Evolutionary conservation across 2,888 invertebrate species (phyloP), one percentile per base, ranked within the genome.

Genomic region (Drosophila anceps): DNA sequence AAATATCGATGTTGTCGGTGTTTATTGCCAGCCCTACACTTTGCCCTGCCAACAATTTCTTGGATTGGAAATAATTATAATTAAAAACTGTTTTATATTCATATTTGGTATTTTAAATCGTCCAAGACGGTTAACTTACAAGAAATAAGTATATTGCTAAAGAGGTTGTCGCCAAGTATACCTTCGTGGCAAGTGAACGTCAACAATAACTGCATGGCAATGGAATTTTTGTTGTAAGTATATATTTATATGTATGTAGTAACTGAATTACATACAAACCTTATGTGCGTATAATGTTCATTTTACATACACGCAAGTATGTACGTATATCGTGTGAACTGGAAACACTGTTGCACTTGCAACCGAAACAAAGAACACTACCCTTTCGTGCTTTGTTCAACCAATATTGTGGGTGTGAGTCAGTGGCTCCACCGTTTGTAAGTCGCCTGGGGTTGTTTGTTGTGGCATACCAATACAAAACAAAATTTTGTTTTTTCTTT

Each of bases 161-260:
- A 64, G 31, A 37, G 37, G 44, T 51, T 64, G 39, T 51, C 46
- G 51, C 44, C 43, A 39, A 55, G 53, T 24, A 50, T 10, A 37
- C 20, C 62, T 64, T 35, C 33, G 51, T 37, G 65, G 51, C 59
- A 57, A 68, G 71, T 73, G 51, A 64, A 79, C 64, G 75, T 50
- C 80, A 81, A 73, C 62, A 67, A 67, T 53, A 73, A 81, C 74
- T 84, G 83, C 67, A 82, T 79, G 81, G 84, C 84, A 72, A 92
- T 92, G 92, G 93, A 93, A 81, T 92, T 92, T 90, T 91, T 92
- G 83, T 92, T 92, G 92, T 92, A 91, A 92, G 92, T 92, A 89
- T 69, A 67, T 76, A 54, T 92, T 85, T 66, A 61, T 79, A 50
- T 44, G 24, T 15, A 24, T 44, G 62, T 55, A 13, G 37, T 35